Evolutionary conservation across 2,113 vertebrate species (phyloP).

Genomic region (Trematomus loennbergii): DNA sequence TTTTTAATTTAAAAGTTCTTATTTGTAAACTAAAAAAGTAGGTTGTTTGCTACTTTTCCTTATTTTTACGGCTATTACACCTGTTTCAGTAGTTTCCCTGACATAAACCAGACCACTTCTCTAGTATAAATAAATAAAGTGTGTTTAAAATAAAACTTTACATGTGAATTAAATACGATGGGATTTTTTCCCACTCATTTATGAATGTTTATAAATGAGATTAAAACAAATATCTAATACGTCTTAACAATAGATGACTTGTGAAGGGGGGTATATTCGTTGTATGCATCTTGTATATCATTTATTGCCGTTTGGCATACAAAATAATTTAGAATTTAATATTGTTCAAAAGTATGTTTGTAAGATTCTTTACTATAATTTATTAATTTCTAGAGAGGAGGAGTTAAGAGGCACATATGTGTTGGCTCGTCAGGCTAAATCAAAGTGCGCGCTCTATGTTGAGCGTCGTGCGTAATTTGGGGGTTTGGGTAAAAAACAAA

Average conservation of each 20-base stretch:
- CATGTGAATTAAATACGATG: neutral
- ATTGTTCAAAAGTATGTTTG: slow-evolving; percentile 16
- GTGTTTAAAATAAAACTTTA: neutral
- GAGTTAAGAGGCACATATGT: slow-evolving; percentile 35
- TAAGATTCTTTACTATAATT: slow-evolving; percentile 31
- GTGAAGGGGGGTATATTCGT: neutral
- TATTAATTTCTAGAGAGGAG: slow-evolving; percentile 45
- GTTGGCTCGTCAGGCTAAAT: slow-evolving; percentile 45
- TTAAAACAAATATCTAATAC: neutral
- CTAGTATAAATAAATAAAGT: neutral
- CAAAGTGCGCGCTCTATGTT: slow-evolving; percentile 49
- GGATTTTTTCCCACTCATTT: neutral
- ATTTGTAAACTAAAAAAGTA: neutral
- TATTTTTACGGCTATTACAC: slow-evolving; percentile 22
- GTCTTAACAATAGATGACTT: neutral
- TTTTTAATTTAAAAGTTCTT: neutral
- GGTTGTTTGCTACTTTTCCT: neutral
- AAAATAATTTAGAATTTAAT: neutral
- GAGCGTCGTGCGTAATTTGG: slow-evolving; percentile 69
- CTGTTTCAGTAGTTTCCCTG: slow-evolving; percentile 36
- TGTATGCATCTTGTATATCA: neutral
- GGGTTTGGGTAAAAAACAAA: slow-evolving; percentile 59
- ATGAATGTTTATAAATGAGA: neutral
- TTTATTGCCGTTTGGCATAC: neutral
- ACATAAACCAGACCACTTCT: slow-evolving; percentile 28